Evolutionary conservation across 1,140 invertebrate genomes (phyloP).

Genomic region (Sarcophaga bullata): DNA sequence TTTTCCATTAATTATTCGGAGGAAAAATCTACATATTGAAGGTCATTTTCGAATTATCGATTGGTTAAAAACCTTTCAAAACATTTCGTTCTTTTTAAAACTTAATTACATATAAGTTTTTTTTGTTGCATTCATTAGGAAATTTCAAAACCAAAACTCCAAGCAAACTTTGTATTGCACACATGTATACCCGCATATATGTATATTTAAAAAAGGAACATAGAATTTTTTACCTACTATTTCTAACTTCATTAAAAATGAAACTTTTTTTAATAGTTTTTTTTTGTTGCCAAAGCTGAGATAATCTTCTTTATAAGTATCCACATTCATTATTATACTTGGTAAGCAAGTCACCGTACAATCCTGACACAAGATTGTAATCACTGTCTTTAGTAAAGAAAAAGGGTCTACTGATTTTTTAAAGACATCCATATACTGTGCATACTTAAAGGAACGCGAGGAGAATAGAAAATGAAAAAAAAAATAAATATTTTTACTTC

Average conservation of each 20-base stretch:
- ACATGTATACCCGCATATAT: too few relatives aligned
- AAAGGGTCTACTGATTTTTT: slow-evolving; percentile 7
- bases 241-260: slow-evolving; percentile 31
- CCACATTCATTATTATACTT: slow-evolving; percentile 33
- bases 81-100: too few relatives aligned
- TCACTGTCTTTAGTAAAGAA: slow-evolving; percentile 26
- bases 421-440: neutral
- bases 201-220: too few relatives aligned
- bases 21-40: too few relatives aligned
- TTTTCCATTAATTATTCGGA: too few relatives aligned
- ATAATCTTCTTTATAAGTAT: slow-evolving; percentile 20
- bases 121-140: too few relatives aligned
- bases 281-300: slow-evolving; percentile 4
- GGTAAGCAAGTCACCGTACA: slow-evolving; percentile 33
- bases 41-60: too few relatives aligned
- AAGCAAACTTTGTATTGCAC: too few relatives aligned
- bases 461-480: neutral
- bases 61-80: too few relatives aligned
- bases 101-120: too few relatives aligned
- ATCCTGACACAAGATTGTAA: slow-evolving; percentile 38
- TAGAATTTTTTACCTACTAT: neutral
- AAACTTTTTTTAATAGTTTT: slow-evolving; percentile 12
- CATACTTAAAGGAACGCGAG: too few relatives aligned
- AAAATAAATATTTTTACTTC: neutral
- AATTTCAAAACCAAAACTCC: too few relatives aligned